Evolutionary conservation across 2,888 invertebrate species (phyloP), one percentile per base, ranked within the genome.

Genomic region (Cyclophora albipunctata): DNA sequence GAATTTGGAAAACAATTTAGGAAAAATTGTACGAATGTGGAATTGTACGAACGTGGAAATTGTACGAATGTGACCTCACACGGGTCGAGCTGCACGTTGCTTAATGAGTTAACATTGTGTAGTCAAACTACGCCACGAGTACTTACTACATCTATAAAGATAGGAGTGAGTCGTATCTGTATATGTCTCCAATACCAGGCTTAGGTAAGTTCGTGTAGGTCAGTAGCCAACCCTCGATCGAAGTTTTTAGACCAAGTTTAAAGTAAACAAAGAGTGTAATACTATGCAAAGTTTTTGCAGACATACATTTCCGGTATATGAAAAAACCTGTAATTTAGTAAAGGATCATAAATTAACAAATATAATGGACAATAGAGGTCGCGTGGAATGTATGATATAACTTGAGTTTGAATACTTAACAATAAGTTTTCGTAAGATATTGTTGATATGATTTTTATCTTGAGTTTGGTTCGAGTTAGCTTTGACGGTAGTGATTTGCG

Each of bases 381-480:
- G 52, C 20, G 20, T 20, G 20, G 20, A 20, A 20, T 20, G 63
- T 75, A 76, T 81, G 76, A 81, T 81, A 81, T 81, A 78, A 80
- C 73, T 60, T 42, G 64, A 73, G 75, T 81, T 60, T 42, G 64
- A 73, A 75, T 81, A 83, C 74, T 65, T 64, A 82, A 84, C 85
- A 86, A 84, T 86, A 83, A 82, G 78, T 84, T 81, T 20, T 81
- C 68, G 75, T 80, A 75, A 70, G 83, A 84, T 81, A 74, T 55
- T 48, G 66, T 67, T 73, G 79, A 80, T 84, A 82, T 71, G 59
- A 71, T 83, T 85, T 65, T 62, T 75, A 85, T 85, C 84, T 70
- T 44, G 3, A 43, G 7, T 45, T 34, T 34, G 34, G 73, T 60
- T 2, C 45, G 68, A 78, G 63, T 60, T 7, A 55, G 63, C 50